Evolutionary conservation across 2,797 vertebrate species (phyloP).

Genomic region (Darevskia nairensis): DNA sequence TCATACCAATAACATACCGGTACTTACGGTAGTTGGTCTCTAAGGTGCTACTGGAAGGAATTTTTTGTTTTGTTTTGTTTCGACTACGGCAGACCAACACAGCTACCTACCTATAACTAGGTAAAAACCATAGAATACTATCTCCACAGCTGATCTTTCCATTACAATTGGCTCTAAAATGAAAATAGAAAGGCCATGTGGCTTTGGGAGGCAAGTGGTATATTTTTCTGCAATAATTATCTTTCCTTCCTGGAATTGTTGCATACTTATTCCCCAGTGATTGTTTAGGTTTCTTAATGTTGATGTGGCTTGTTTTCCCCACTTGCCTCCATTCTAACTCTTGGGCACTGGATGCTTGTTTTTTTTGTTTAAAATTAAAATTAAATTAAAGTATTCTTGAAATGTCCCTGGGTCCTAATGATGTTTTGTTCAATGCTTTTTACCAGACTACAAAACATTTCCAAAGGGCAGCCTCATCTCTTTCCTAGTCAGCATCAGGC

Average conservation of each 20-base stretch:
- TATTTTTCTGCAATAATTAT: neutral
- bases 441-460: neutral
- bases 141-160: neutral
- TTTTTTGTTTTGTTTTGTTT: too few species aligned
- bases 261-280: neutral
- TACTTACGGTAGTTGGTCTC: too few species aligned
- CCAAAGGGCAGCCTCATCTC: neutral
- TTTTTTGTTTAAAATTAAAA: neutral
- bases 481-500: conserved; percentile 1
- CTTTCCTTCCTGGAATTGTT: neutral
- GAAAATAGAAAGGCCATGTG: neutral
- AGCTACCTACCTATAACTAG: too few species aligned
- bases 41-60: too few species aligned
- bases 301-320: neutral
- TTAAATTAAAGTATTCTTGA: neutral
- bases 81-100: too few species aligned
- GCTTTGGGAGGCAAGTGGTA: neutral
- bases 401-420: neutral
- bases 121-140: neutral
- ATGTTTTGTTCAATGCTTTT: neutral
- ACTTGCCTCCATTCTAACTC: neutral
- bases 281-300: neutral
- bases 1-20: too few species aligned
- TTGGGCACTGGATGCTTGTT: neutral
- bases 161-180: neutral